A percentile compares a stretch with the other conserved stretches of the same genome.
phyloP scores from a whole-genome alignment of 2,113 vertebrate genomes.

The Oxyura jamaicensis region DNA sequence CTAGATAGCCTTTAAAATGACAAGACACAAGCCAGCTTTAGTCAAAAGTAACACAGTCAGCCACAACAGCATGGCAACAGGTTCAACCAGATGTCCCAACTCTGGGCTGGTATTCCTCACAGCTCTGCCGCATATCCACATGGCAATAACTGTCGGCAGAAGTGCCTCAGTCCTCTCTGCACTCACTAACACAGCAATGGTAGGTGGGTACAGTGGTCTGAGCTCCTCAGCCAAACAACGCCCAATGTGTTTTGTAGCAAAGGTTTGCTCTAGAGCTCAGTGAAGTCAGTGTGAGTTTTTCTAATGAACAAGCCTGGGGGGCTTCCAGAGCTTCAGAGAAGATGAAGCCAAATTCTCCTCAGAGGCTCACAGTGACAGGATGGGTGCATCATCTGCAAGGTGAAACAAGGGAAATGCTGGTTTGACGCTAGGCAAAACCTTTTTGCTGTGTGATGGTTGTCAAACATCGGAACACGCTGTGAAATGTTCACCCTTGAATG shows the following conservation, averaged over 20 bases:
- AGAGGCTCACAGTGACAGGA: neutral
- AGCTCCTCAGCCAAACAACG: neutral
- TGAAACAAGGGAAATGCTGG: neutral
- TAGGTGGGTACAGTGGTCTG: neutral
- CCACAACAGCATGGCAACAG: neutral
- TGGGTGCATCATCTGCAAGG: neutral
- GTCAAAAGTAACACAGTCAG: neutral
- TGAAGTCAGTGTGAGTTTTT: neutral
- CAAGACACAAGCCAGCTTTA: neutral
- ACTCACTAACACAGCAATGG: neutral
- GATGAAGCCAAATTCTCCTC: neutral
- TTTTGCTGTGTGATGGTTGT: neutral
- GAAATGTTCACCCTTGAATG: neutral
- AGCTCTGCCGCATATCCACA: neutral
- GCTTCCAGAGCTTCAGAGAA: neutral
- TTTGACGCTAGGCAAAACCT: neutral
- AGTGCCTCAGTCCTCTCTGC: neutral
- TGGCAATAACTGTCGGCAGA: neutral
- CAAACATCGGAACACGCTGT: neutral
- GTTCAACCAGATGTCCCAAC: neutral
- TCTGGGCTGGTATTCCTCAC: neutral
- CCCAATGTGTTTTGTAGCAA: neutral
- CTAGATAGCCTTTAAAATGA: neutral
- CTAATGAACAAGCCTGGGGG: neutral
- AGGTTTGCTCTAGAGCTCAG: neutral